Percentiles rank a stretch among this genome's conserved stretches.
phyloP scores from a whole-genome alignment of 2,797 vertebrate genomes.

The Discoglossus pictus region DNA sequence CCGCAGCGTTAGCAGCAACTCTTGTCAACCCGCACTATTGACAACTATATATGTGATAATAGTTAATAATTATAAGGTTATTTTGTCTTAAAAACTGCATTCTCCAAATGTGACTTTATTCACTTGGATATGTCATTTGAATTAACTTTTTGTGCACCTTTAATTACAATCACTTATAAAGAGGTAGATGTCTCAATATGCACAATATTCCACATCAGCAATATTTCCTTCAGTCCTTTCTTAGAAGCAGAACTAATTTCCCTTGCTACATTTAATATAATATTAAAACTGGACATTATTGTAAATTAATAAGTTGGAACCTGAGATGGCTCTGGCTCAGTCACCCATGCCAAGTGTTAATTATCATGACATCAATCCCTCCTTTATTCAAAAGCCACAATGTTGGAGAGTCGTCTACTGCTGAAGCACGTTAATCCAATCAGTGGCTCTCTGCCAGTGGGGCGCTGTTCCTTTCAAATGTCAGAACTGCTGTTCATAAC shows the following conservation, averaged over 20 bases:
- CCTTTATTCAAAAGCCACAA: slow-evolving; percentile 40
- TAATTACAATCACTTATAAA: too few species aligned
- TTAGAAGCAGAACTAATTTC: slow-evolving; percentile 1
- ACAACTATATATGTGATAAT: too few species aligned
- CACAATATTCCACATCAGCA: slow-evolving; percentile 18
- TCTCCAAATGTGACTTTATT: too few species aligned
- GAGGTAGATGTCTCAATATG: too few species aligned
- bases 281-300: slow-evolving; percentile 38
- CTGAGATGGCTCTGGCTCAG: slow-evolving; percentile 29
- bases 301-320: slow-evolving; percentile 46
- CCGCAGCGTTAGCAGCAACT: too few species aligned
- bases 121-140: too few species aligned
- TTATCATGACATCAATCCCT: slow-evolving; percentile 50
- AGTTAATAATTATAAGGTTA: too few species aligned
- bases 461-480: slow-evolving; percentile 48
- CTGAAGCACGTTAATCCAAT: slow-evolving; percentile 48
- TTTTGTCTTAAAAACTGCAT: too few species aligned
- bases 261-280: slow-evolving; percentile 10
- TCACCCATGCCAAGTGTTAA: slow-evolving; percentile 43
- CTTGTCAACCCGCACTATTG: too few species aligned
- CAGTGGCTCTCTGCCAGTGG: slow-evolving; percentile 39
- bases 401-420: slow-evolving; percentile 40
- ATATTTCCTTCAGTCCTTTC: not conserved
- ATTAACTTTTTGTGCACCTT: too few species aligned
- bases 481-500: slow-evolving; percentile 40